Evolutionary conservation across 2,888 invertebrate genomes (phyloP).

Genomic region (Aspidiotus rigidus): DNA sequence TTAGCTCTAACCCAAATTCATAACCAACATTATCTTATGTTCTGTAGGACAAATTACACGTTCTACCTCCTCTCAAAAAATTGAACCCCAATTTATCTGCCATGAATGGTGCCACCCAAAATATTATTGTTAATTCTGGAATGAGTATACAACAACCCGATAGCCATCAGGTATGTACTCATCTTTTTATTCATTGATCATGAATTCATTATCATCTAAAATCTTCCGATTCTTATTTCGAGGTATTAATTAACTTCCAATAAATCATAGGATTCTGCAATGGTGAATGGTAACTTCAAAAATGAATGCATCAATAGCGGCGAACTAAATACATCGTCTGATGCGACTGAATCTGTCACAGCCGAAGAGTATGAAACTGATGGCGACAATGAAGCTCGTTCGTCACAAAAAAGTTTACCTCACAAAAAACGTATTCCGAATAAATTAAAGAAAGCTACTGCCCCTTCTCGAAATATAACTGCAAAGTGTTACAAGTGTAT

Average conservation of each 20-base stretch:
- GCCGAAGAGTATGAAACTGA: conserved; percentile 46
- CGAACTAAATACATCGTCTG: conserved; percentile 12
- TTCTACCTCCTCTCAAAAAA: conserved; percentile 21
- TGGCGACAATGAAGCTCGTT: conserved; percentile 44
- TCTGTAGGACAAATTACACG: conserved; percentile 10
- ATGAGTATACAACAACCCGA: conserved; percentile 1
- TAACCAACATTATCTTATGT: not conserved
- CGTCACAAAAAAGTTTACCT: conserved; percentile 54
- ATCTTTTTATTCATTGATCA: not conserved
- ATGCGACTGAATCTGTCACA: conserved; percentile 39
- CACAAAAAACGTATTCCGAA: conserved; percentile 78
- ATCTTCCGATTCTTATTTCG: not conserved
- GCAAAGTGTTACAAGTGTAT: conserved; percentile 44
- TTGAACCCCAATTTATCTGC: conserved; percentile 12
- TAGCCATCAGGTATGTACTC: conserved; percentile 17
- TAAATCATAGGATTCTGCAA: not conserved
- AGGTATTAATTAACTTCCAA: no score
- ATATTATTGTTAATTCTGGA: not conserved
- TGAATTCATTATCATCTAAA: no score
- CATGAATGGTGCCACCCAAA: not conserved
- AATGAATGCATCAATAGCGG: conserved; percentile 9
- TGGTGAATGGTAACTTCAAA: conserved; percentile 6
- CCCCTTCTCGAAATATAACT: conserved; percentile 39
- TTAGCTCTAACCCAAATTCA: no score
- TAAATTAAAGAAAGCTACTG: conserved; percentile 51